A percentile compares a stretch with the other conserved stretches of the same genome.
phyloP scores from a whole-genome alignment of 2,888 invertebrate genomes.

The Oscheius sp. region DNA sequence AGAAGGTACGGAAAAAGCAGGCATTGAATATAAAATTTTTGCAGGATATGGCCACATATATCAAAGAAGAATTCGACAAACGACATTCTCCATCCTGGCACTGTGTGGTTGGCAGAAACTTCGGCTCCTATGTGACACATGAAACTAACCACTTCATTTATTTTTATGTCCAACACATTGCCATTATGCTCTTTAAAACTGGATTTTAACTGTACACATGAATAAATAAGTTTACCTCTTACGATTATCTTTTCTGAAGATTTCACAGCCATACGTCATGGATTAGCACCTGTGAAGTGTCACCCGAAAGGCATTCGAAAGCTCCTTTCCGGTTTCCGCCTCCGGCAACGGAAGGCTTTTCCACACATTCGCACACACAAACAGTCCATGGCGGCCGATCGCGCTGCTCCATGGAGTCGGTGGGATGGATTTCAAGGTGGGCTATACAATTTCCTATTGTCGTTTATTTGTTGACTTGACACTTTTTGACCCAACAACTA shows the following conservation, averaged over 20 bases:
- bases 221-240: neutral
- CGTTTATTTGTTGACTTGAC: neutral
- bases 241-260: neutral
- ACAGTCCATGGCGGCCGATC: constrained; percentile 37
- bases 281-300: constrained; percentile 27
- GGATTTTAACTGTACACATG: constrained; percentile 37
- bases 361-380: constrained; percentile 29
- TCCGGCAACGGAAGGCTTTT: constrained; percentile 37
- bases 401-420: constrained; percentile 37
- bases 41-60: constrained; percentile 47
- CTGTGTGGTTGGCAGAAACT: constrained; percentile 42
- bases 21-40: constrained; percentile 8
- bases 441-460: constrained; percentile 7
- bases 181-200: constrained; percentile 51
- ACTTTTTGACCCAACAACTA: neutral
- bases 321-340: constrained; percentile 32
- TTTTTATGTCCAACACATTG: constrained; percentile 48
- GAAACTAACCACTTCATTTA: constrained; percentile 52
- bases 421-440: constrained; percentile 34
- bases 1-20: no score
- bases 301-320: constrained; percentile 17
- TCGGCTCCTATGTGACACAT: constrained; percentile 46
- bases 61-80: constrained; percentile 48
- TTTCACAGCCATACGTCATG: constrained; percentile 5
- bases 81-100: constrained; percentile 43